Conservation (phyloP, 2,888 invertebrate species). For the Atethmia centrago region DNA sequence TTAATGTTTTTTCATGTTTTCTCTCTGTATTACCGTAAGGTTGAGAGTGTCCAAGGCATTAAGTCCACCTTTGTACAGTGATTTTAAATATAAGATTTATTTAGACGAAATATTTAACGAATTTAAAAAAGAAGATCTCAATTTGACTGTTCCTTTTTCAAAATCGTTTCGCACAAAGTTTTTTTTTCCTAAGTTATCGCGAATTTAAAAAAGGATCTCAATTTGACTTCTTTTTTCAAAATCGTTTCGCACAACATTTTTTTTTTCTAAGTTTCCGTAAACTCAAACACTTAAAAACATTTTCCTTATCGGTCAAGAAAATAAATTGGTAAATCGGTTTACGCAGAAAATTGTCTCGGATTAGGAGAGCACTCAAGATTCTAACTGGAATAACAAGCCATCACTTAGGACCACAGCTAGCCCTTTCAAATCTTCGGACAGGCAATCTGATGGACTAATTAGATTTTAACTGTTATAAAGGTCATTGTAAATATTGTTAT, state of each 20-base stretch:
- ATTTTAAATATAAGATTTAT: too few relatives aligned
- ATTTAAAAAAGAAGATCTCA: too few relatives aligned
- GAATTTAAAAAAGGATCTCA: too few relatives aligned
- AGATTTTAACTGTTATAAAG: slow-evolving; percentile 9
- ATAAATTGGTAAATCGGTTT: slow-evolving; percentile 7
- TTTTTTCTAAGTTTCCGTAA: too few relatives aligned
- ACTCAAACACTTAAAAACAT: neutral
- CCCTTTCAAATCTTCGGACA: neutral
- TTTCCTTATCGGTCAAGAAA: slow-evolving; percentile 23
- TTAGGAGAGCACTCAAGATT: slow-evolving; percentile 39
- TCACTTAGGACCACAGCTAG: slow-evolving; percentile 3
- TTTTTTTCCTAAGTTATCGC: too few relatives aligned
- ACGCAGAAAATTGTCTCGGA: slow-evolving; percentile 12
- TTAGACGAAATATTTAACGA: too few relatives aligned
- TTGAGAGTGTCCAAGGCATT: too few relatives aligned
- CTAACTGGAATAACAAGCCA: slow-evolving; percentile 13
- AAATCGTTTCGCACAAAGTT: neutral
- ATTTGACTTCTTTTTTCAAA: neutral
- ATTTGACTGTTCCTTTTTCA: neutral
- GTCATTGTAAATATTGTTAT: neutral
- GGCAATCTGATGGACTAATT: slow-evolving; percentile 7
- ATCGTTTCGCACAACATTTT: neutral
- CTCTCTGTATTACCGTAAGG: too few relatives aligned
- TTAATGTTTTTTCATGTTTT: too few relatives aligned
- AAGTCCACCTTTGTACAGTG: too few relatives aligned